Conservation (phyloP, 92 coral and sea anemone genomes). For the Micromussa lordhowensis region DNA sequence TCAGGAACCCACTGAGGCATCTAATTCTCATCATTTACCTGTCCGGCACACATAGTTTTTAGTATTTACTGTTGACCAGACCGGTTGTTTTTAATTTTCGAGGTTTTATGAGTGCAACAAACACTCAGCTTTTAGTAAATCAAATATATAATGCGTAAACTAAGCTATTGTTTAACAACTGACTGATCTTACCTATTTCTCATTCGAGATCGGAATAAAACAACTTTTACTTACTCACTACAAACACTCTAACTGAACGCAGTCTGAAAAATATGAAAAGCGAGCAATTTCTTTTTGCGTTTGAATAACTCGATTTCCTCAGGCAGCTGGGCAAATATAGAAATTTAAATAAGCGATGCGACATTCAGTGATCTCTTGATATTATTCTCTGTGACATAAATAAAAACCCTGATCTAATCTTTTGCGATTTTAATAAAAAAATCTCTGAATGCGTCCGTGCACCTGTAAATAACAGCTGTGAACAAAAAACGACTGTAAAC, state of each 20-base stretch:
- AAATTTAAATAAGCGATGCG: neutral
- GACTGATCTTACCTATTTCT: neutral
- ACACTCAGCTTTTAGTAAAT: neutral
- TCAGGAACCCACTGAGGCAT: neutral
- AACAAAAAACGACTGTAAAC: neutral
- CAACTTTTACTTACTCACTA: neutral
- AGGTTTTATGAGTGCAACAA: neutral
- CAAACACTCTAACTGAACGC: neutral
- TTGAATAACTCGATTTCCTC: neutral
- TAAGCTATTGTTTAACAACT: neutral
- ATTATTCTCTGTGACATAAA: conserved; percentile 5
- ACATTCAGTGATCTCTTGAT: neutral
- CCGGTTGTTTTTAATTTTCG: neutral
- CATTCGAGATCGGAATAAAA: neutral
- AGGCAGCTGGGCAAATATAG: conserved; percentile 28
- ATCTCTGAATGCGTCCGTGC: neutral
- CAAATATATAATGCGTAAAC: neutral
- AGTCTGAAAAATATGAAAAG: neutral
- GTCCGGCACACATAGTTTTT: neutral
- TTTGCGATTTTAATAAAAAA: neutral
- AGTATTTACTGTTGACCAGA: neutral
- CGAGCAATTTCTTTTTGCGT: neutral
- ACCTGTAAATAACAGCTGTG: neutral
- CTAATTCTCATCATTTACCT: neutral
- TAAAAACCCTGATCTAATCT: neutral